Evolutionary conservation across 2,797 vertebrate genomes (phyloP).

Genomic region (Mus minutoides): DNA sequence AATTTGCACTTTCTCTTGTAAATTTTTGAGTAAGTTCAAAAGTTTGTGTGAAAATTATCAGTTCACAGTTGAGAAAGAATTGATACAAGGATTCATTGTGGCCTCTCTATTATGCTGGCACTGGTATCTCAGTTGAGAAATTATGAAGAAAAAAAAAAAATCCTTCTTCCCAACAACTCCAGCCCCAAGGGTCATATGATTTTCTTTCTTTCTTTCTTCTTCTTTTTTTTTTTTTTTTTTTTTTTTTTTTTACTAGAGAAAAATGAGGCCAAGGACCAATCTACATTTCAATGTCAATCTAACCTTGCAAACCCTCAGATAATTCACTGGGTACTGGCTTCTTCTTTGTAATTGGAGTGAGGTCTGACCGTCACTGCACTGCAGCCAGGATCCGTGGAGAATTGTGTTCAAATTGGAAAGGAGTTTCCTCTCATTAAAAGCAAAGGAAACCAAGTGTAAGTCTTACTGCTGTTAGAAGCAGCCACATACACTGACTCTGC

Average conservation of each 20-base stretch:
- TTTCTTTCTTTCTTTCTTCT: background rate
- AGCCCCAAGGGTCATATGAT: background rate
- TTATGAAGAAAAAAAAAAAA: conserved; percentile 51
- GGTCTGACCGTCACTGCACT: conserved; percentile 50
- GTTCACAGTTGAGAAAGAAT: background rate
- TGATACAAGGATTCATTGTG: background rate
- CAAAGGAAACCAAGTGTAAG: conserved; percentile 82
- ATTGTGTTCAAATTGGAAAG: conserved; percentile 77
- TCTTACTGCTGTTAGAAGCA: conserved; percentile 57
- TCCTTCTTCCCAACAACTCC: background rate
- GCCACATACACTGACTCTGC: background rate
- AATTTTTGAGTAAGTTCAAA: background rate
- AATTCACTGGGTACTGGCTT: conserved; percentile 32
- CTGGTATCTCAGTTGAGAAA: background rate
- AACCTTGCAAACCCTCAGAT: conserved; percentile 52
- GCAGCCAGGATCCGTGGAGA: conserved; percentile 67
- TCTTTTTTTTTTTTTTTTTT: too few species aligned
- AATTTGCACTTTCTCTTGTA: background rate
- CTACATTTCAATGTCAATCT: conserved; percentile 55
- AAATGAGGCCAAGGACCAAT: background rate
- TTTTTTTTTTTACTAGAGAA: background rate
- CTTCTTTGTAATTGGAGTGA: conserved; percentile 65
- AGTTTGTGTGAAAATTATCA: background rate
- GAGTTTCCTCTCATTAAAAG: conserved; percentile 84
- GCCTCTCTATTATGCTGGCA: background rate